Evolutionary conservation across 2,797 vertebrate species (phyloP), one percentile per base, ranked within the genome.

Genomic region (Gobio occitaniae): DNA sequence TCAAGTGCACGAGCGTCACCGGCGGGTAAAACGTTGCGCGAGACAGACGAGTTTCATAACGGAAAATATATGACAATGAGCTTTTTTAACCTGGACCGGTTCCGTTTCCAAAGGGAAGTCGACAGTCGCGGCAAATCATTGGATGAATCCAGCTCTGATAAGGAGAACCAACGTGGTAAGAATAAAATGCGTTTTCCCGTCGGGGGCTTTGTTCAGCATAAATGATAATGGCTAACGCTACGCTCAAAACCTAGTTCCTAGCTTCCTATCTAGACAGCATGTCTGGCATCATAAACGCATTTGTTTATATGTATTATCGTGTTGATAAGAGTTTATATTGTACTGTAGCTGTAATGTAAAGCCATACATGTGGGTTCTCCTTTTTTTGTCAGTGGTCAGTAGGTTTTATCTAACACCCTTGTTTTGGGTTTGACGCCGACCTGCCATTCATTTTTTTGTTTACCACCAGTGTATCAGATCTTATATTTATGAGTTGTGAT

Each of bases 81-180:
- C 84, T 82, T 94, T 8, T 97, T 97, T 89, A 97, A 97, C 76
- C 86, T 99, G 70, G 97, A 98, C 50, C 96, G 97, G n/a, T 99
- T 99, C 93, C 97, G 97, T 85, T 99, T 96, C 83, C 95, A 97
- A 81, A 96, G 93, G 88, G 96, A 93, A 4, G 21, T 38, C 6
- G 82, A 69, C 13, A 71, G 69, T 56, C 86, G 76, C 0, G 89
- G 63, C 80, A 92, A 94, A 69, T 94, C 70, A 29, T 29, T 94
- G 0, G 89, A 89, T 63, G 95, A 95, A 36, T 95, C 96, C 0
- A 95, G 92, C 38, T 96, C 95, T 1, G 96, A 96, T 17, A 96
- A 96, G 65, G 96, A 96, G 19, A 96, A 96, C 76, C 93, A 94
- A 88, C 91, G 93, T 61, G 96, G 97, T 98, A 93, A 91, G 17